Conservation (phyloP, 23 tunicate species). For the Trididemnum nubilum region DNA sequence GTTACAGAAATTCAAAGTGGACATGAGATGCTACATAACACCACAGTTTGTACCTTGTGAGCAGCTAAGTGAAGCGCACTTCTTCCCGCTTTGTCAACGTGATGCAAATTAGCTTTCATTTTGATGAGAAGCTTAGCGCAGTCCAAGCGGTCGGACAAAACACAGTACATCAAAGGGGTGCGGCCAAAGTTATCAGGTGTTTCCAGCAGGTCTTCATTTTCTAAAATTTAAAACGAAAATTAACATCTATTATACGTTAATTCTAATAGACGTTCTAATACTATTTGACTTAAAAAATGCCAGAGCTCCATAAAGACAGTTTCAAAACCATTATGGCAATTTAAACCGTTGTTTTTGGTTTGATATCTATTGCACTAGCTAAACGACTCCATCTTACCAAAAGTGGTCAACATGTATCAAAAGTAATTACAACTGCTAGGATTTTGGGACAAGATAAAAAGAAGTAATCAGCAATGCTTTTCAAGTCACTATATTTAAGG, state of each 20-base stretch:
- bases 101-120: constrained; percentile 74
- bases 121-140: constrained; percentile 89
- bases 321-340: not conserved
- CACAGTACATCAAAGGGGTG: constrained; percentile 98
- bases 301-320: not conserved
- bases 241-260: too few relatives aligned
- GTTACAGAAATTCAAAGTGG: too few relatives aligned
- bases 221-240: constrained; percentile 39
- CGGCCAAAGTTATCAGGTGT: constrained; percentile 96
- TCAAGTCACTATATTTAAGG: too few relatives aligned
- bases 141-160: constrained; percentile 86
- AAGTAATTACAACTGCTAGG: too few relatives aligned
- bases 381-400: too few relatives aligned
- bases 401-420: too few relatives aligned
- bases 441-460: too few relatives aligned
- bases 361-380: too few relatives aligned
- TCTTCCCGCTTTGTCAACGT: constrained; percentile 94
- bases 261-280: not conserved
- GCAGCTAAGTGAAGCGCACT: constrained; percentile 97
- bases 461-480: too few relatives aligned
- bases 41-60: constrained; percentile 97
- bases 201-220: constrained; percentile 63
- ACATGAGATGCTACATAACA: too few relatives aligned
- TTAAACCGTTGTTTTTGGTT: too few relatives aligned
- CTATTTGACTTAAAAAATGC: not conserved